Conservation (phyloP, 2,888 invertebrate species). For the Norana najaformis region DNA sequence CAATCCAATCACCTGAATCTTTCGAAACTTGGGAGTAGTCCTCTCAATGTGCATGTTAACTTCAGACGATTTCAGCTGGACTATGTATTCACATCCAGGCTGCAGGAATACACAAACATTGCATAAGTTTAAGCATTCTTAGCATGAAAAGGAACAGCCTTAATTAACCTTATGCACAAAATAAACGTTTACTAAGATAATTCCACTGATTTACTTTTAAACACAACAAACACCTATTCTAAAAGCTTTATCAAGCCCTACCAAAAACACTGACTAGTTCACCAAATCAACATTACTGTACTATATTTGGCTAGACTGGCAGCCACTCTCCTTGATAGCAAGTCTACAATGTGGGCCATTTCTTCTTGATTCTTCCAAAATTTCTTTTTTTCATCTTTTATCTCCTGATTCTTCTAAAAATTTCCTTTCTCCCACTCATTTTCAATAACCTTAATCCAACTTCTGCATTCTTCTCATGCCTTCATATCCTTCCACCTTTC, state of each 20-base stretch:
- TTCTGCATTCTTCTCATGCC: not conserved
- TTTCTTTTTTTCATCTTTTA: not conserved
- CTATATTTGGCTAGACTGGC: not conserved
- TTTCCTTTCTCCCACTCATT: not conserved
- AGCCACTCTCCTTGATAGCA: not conserved
- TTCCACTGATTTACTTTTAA: not conserved
- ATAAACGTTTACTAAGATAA: not conserved
- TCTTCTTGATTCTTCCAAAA: not conserved
- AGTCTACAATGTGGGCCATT: not conserved
- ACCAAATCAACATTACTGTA: not conserved
- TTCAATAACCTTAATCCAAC: not conserved
- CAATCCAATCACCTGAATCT: slow-evolving; percentile 26
- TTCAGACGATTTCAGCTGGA: slow-evolving; percentile 66
- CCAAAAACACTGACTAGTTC: not conserved
- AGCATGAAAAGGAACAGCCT: not conserved
- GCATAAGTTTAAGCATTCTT: not conserved
- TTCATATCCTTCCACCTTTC: not conserved
- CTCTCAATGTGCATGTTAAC: slow-evolving; percentile 67
- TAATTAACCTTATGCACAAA: not conserved
- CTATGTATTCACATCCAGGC: slow-evolving; percentile 48
- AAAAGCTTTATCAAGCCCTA: not conserved
- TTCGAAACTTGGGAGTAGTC: slow-evolving; percentile 64
- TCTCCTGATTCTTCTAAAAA: too few species aligned
- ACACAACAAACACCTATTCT: not conserved
- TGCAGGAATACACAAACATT: slow-evolving; percentile 31